Evolutionary conservation across 2,888 invertebrate species (phyloP).

Genomic region (Dolichopus griseipennis): DNA sequence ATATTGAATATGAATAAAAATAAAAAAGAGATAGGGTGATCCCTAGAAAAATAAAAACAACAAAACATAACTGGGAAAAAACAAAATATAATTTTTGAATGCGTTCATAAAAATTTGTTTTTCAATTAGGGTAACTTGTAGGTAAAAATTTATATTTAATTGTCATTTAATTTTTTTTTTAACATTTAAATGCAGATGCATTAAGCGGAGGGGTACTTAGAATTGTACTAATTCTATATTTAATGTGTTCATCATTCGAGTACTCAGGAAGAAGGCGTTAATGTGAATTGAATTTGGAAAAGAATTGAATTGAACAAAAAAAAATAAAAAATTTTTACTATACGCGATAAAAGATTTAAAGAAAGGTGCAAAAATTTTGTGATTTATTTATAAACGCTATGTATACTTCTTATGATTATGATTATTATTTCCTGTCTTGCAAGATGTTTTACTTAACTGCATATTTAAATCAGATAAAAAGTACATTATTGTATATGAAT

Average conservation of each 20-base stretch:
- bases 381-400: background rate
- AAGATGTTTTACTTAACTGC: background rate
- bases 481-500: too few species aligned
- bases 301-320: too few species aligned
- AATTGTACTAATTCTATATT: background rate
- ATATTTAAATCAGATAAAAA: too few species aligned
- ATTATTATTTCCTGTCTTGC: background rate
- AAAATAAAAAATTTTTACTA: background rate
- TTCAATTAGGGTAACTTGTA: background rate
- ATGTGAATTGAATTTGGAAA: background rate
- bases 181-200: background rate
- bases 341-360: background rate
- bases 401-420: background rate
- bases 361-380: background rate
- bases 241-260: too few species aligned
- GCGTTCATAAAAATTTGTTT: background rate
- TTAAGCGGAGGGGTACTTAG: background rate
- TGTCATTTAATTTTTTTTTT: background rate
- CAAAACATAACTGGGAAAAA: too few species aligned
- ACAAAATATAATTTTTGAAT: too few species aligned
- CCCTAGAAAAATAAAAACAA: background rate
- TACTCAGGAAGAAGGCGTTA: background rate
- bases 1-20: background rate
- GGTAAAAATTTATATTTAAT: background rate
- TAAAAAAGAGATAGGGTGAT: slow-evolving; percentile 6